Percentiles rank a stretch among this genome's conserved stretches.
phyloP scores from a whole-genome alignment of 92 coral and sea anemone genomes.

The Porites evermanni region DNA sequence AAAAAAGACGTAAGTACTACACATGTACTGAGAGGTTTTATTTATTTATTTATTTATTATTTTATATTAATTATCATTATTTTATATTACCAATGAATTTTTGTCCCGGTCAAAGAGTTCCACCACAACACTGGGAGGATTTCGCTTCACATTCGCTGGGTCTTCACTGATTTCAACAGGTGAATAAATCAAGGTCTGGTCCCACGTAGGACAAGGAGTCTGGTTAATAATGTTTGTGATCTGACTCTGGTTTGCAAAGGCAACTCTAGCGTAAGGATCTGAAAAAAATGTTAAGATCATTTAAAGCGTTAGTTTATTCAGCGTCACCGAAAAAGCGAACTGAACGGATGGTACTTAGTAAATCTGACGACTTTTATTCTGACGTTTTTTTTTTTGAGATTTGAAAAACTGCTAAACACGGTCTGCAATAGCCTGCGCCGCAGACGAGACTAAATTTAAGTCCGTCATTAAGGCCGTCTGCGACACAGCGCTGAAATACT shows the following conservation, averaged over 20 bases:
- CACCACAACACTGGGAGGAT: constrained; percentile 90
- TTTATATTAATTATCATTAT: no score
- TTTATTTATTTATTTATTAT: no score
- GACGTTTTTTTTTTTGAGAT: background rate
- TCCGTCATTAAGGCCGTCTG: no score
- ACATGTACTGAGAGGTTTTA: background rate
- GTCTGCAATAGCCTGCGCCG: no score
- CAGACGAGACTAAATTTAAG: no score
- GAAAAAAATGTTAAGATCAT: background rate
- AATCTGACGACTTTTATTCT: background rate
- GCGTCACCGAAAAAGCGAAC: background rate
- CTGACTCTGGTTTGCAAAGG: constrained; percentile 87
- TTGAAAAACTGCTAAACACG: no score
- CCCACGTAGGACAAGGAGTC: constrained; percentile 98
- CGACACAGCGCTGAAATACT: no score
- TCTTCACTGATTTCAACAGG: constrained; percentile 78
- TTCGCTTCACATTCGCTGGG: constrained; percentile 78
- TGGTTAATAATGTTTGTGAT: constrained; percentile 71
- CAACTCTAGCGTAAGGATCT: constrained; percentile 96
- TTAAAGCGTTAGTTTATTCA: background rate
- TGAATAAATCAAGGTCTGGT: constrained; percentile 90
- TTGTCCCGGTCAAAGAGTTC: constrained; percentile 82
- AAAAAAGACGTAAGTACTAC: background rate
- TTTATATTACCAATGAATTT: constrained; percentile 20
- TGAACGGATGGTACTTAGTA: no score